These are phyloP conservation scores for Philopedon plagiatum DNA, from an alignment of 2,888 invertebrate genomes.

Conservation along the genomic window DNA sequence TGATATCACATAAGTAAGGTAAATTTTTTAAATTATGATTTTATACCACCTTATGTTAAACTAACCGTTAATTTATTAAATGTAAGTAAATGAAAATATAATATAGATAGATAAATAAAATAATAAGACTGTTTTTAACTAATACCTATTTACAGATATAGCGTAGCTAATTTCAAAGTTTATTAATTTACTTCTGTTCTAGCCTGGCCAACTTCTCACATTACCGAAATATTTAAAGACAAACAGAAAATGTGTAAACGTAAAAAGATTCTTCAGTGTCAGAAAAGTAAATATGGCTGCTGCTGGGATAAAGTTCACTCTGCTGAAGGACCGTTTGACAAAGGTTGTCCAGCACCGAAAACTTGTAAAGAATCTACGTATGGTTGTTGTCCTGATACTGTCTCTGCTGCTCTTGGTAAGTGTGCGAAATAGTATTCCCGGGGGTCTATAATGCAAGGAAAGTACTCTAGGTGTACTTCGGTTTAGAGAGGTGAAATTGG, in stretches of 20 bases:
- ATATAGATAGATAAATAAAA: no score
- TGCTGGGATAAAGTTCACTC: conserved; percentile 85
- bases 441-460: no score
- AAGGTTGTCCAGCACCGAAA: conserved; percentile 81
- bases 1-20: no score
- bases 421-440: neutral
- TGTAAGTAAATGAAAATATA: no score
- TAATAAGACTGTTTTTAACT: no score
- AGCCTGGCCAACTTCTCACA: conserved; percentile 71
- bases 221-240: conserved; percentile 71
- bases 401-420: conserved; percentile 76
- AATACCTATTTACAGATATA: no score
- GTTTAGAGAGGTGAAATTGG: no score
- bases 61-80: no score
- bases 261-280: conserved; percentile 75
- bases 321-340: conserved; percentile 87
- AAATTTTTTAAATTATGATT: no score
- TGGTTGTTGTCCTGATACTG: conserved; percentile 88
- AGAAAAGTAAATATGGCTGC: conserved; percentile 81
- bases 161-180: no score
- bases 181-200: conserved; percentile 2
- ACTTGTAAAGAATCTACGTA: conserved; percentile 83
- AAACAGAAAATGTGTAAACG: conserved; percentile 73
- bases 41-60: no score
- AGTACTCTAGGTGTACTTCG: no score